Conservation (phyloP, 2,113 vertebrate species). For the Anolis sagrei region DNA sequence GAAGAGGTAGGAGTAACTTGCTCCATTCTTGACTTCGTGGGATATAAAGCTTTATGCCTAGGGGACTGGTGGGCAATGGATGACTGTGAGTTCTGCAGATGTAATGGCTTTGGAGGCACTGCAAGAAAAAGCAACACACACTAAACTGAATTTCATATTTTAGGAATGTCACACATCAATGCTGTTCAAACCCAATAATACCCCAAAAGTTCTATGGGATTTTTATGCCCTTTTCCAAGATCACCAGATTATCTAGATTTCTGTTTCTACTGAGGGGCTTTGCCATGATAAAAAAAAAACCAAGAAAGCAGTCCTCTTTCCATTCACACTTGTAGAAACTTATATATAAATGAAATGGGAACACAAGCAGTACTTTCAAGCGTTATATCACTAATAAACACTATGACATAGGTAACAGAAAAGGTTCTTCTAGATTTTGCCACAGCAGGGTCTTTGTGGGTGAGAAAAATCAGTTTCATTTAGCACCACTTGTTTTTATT, state of each 20-base stretch:
- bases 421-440: background rate
- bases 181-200: background rate
- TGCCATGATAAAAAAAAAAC: background rate
- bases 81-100: slow-evolving; percentile 86
- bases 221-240: background rate
- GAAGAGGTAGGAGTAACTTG: slow-evolving; percentile 72
- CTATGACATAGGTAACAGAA: background rate
- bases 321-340: background rate
- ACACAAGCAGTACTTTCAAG: background rate
- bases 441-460: background rate
- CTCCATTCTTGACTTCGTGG: slow-evolving; percentile 83
- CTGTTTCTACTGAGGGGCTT: background rate
- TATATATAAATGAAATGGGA: background rate
- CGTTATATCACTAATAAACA: background rate
- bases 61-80: slow-evolving; percentile 69
- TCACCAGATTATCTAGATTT: background rate
- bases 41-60: slow-evolving; percentile 76
- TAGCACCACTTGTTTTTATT: background rate
- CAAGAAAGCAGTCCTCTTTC: background rate
- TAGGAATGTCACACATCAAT: slow-evolving; percentile 9
- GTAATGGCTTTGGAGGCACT: slow-evolving; percentile 95
- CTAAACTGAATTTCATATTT: background rate
- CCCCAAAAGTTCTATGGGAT: background rate
- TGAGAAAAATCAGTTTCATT: background rate
- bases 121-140: slow-evolving; percentile 55